Evolutionary conservation across 2,113 vertebrate species (phyloP), one percentile per base, ranked within the genome.

Genomic region (Scomber japonicus): DNA sequence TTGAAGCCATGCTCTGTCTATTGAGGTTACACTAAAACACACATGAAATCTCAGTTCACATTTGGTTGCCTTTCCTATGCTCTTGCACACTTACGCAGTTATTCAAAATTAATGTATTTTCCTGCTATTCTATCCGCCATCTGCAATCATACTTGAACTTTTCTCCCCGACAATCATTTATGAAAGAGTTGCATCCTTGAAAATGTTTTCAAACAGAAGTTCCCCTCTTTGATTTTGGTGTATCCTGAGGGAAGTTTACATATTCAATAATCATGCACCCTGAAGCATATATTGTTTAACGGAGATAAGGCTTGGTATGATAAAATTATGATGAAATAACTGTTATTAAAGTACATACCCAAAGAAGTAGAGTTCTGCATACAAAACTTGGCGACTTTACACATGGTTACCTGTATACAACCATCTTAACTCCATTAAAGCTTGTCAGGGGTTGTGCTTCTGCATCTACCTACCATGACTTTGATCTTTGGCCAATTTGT

Each of bases 401-500:
- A 69, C 54, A 75, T 67, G 31, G 60, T 50, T 49, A 59, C 17
- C 54, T 46, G 27, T 66, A 59, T 60, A 17, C 46, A 61, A 59
- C 21, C 24, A 60, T 48, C 14, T 16, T 59, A 31, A 48, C 15
- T 45, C 65, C 24, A 67, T 75, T 67, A 85, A 80, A 79, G n/a
- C 54, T 57, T 3, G 21, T 16, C 40, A 69, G 30, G 62, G 35
- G 40, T 27, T 57, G 21, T 45, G 50, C 45, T 71, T 35, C 27
- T 71, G 63, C 54, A 67, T 51, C 14, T 64, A 67, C 56, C 63
- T 69, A 56, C 13, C 45, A 24, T 63, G 21, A n/a, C 66, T 84
- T 84, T 90, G 69, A 86, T 82, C 69, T 71, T 17, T 70, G 21
- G 54, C 69, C 55, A 76, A 19, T 77, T 77, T 59, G 63, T 30